phyloP scores from a whole-genome alignment of 2,888 invertebrate genomes.

The Blera fallax region DNA sequence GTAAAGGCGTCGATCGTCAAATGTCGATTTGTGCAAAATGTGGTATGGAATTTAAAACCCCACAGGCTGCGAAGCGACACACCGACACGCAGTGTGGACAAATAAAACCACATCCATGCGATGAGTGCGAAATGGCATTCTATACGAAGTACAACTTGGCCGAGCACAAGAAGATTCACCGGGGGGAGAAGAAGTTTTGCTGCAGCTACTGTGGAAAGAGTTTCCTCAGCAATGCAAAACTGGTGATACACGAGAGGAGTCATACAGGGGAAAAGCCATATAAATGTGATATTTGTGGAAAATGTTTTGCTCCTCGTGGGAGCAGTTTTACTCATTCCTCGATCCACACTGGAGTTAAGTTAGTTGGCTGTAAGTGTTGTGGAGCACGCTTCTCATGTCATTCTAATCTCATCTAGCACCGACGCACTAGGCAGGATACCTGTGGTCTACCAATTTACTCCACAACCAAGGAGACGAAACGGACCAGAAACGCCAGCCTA shows the following conservation, averaged over 20 bases:
- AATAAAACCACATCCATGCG: slow-evolving; percentile 80
- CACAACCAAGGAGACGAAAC: slow-evolving; percentile 75
- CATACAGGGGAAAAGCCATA: slow-evolving; percentile 78
- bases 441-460: slow-evolving; percentile 80
- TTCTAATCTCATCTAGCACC: slow-evolving; percentile 82
- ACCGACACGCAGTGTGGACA: slow-evolving; percentile 81
- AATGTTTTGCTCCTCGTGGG: slow-evolving; percentile 82
- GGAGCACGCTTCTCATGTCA: slow-evolving; percentile 82
- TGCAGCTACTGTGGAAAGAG: slow-evolving; percentile 79
- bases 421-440: slow-evolving; percentile 81
- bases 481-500: slow-evolving; percentile 74
- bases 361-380: slow-evolving; percentile 82
- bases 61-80: slow-evolving; percentile 79
- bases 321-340: slow-evolving; percentile 82
- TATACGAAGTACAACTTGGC: slow-evolving; percentile 77
- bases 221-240: slow-evolving; percentile 77
- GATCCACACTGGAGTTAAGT: slow-evolving; percentile 81
- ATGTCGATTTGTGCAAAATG: slow-evolving; percentile 81
- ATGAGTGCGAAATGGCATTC: slow-evolving; percentile 78
- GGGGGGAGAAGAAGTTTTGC: slow-evolving; percentile 77
- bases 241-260: slow-evolving; percentile 78
- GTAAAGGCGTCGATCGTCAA: slow-evolving; percentile 80
- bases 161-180: slow-evolving; percentile 77
- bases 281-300: slow-evolving; percentile 81
- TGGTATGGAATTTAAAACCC: slow-evolving; percentile 81